Conservation (phyloP, 2,888 invertebrate genomes). For the Tortricodes alternella region DNA sequence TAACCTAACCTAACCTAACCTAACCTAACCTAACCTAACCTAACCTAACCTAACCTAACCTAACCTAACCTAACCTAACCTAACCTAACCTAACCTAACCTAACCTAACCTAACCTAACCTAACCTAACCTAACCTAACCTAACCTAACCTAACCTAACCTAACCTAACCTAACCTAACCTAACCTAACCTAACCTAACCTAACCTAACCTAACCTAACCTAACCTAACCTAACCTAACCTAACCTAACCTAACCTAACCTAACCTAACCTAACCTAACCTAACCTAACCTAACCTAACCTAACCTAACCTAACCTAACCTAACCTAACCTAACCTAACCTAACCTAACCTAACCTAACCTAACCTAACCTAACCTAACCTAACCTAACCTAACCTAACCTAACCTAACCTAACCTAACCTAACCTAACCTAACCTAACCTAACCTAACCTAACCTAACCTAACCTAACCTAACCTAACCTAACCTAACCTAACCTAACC, state of each 20-base stretch:
- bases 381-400: neutral
- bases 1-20: conserved; percentile 34
- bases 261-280: neutral
- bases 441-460: neutral
- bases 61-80: conserved; percentile 35
- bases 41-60: conserved; percentile 30
- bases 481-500: neutral
- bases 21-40: conserved; percentile 35
- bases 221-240: neutral
- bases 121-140: conserved; percentile 37
- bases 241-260: neutral
- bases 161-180: conserved; percentile 40
- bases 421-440: neutral
- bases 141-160: conserved; percentile 36
- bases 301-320: neutral
- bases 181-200: conserved; percentile 40
- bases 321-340: neutral
- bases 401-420: neutral
- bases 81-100: conserved; percentile 35
- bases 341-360: neutral
- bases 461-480: neutral
- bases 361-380: neutral
- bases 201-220: conserved; percentile 17
- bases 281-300: neutral
- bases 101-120: conserved; percentile 33